Evolutionary conservation across 2,797 vertebrate genomes (phyloP).

Genomic region (Thunnus albacares): DNA sequence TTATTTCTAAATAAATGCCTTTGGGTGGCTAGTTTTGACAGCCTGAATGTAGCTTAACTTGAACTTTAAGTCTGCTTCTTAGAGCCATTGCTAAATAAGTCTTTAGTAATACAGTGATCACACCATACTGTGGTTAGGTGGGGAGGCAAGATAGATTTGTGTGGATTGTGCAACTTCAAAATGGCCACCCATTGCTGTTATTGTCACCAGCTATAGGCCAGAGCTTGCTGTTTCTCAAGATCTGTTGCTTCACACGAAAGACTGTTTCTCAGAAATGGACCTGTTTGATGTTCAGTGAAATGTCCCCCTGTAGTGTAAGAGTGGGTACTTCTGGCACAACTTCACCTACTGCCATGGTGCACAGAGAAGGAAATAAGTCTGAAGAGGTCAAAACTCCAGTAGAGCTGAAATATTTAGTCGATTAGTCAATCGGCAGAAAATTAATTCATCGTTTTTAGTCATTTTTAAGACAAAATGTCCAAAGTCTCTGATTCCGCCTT

Average conservation of each 20-base stretch:
- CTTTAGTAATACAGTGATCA: constrained; percentile 44
- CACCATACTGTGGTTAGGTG: constrained; percentile 40
- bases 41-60: background rate
- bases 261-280: background rate
- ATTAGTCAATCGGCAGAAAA: too few species aligned
- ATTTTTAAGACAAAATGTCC: too few species aligned
- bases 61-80: background rate
- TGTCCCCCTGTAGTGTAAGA: background rate
- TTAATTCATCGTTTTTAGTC: too few species aligned
- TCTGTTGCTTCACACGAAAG: background rate
- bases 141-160: constrained; percentile 13
- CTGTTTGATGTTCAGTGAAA: background rate
- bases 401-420: too few species aligned
- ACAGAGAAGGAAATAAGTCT: too few species aligned
- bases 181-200: background rate
- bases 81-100: constrained; percentile 45
- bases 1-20: constrained; percentile 26
- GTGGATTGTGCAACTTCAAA: constrained; percentile 39
- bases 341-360: too few species aligned
- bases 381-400: too few species aligned
- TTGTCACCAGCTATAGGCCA: background rate
- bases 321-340: too few species aligned
- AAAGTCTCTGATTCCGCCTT: too few species aligned
- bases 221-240: constrained; percentile 2
- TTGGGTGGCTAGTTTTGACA: background rate